Evolutionary conservation across 2,888 invertebrate genomes (phyloP), one percentile per base, ranked within the genome.

Genomic region (Lycia hirtaria): DNA sequence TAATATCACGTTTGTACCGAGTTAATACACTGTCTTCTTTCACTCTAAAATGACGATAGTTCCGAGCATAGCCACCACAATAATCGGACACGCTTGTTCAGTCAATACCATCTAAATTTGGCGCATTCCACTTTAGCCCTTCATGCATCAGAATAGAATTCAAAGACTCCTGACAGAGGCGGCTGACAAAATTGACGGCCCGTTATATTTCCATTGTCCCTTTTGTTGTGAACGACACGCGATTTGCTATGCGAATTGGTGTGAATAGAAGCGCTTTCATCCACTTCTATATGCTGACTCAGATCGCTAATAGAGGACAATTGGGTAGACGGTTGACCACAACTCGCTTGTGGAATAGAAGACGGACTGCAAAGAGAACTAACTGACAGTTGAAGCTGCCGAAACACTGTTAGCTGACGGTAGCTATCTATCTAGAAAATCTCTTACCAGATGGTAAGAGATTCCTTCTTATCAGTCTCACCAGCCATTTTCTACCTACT

Each of bases 241-340:
- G 54, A 61, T 64, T 58, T 58, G 52, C 48, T 61, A 61, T 64
- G 54, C 64, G 56, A 60, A 62, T 56, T 37, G 56, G 59, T 56
- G 54, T 52, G 56, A 43, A 61, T 48, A 20, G 44, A 49, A 59
- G 41, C 44, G 51, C 51, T 58, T 51, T 37, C 43, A 52, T 52
- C 48, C 40, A 50, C 50, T 45, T 33, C 44, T 45, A 50, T 51
- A 44, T 50, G 44, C 49, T n/a, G 24, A 45, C 10, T 33, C 26
- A 10, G 20, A 19, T 45, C 51, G 35, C 47, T 22, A 38, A 38
- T 41, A 30, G 33, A 12, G 30, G 49, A 33, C 35, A 15, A 43
- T 24, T 54, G 20, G 32, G 19, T 40, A n/a, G n/a, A n/a, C n/a
- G n/a, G n/a, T n/a, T n/a, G n/a, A n/a, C n/a, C n/a, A n/a, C n/a